Evolutionary conservation across 2,888 invertebrate genomes (phyloP).

Genomic region (Epinotia nisella): DNA sequence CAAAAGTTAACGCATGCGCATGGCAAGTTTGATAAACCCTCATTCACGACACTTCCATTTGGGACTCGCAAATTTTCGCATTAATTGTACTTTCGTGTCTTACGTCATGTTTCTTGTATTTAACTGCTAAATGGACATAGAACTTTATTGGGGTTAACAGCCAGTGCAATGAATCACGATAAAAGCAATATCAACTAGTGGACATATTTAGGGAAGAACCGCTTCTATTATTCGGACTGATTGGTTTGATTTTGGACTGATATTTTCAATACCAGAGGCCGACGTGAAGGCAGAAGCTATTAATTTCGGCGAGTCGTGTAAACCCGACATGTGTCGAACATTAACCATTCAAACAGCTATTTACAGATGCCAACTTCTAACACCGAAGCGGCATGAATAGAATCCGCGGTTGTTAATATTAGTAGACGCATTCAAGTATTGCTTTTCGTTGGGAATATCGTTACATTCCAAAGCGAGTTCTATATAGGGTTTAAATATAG

Average conservation of each 20-base stretch:
- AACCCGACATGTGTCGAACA: slow-evolving; percentile 21
- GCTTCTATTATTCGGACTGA: not conserved
- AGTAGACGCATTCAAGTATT: slow-evolving; percentile 37
- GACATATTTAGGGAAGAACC: not conserved
- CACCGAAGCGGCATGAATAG: slow-evolving; percentile 16
- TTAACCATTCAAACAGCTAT: slow-evolving; percentile 36
- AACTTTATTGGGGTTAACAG: slow-evolving; percentile 19
- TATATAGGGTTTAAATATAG: slow-evolving; percentile 29
- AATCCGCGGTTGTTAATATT: slow-evolving; percentile 35
- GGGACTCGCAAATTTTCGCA: not conserved
- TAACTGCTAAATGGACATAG: slow-evolving; percentile 21
- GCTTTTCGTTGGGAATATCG: slow-evolving; percentile 18
- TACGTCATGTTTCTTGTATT: slow-evolving; percentile 16
- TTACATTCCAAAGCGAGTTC: slow-evolving; percentile 14
- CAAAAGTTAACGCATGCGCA: not conserved
- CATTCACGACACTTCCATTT: slow-evolving; percentile 2
- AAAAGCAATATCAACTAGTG: slow-evolving; percentile 1
- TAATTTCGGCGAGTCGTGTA: not conserved
- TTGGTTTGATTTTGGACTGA: not conserved
- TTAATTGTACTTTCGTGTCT: not conserved
- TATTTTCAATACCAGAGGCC: slow-evolving; percentile 6
- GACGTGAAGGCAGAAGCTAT: slow-evolving; percentile 15
- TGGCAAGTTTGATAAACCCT: not conserved
- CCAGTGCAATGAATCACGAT: slow-evolving; percentile 13
- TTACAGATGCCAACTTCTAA: slow-evolving; percentile 39